phyloP scores from a whole-genome alignment of 2,797 vertebrate species.

The Urophycis tenuis region DNA sequence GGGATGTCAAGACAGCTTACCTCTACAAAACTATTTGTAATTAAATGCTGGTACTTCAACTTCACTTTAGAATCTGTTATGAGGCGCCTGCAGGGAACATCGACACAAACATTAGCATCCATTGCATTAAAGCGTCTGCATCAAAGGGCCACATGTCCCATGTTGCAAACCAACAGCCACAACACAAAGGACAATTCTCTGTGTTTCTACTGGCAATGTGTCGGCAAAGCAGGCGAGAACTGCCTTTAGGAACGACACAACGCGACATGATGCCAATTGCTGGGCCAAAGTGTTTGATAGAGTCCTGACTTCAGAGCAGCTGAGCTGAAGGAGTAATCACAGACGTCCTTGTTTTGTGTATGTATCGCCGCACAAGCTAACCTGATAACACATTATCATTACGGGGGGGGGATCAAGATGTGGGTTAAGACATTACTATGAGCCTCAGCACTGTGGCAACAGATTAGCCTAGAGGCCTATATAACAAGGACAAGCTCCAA shows the following conservation, averaged over 20 bases:
- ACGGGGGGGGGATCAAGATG: constrained; percentile 46
- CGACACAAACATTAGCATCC: constrained; percentile 37
- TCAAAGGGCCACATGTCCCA: background rate
- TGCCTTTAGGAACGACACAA: background rate
- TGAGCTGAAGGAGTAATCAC: background rate
- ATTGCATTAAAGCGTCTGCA: constrained; percentile 19
- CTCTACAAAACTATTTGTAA: constrained; percentile 99
- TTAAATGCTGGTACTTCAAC: constrained; percentile 99
- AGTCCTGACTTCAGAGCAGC: background rate
- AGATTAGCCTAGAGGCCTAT: background rate
- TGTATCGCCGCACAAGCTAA: background rate
- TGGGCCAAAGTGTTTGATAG: background rate
- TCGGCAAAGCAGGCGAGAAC: background rate
- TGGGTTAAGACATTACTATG: constrained; percentile 69
- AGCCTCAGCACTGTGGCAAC: constrained; percentile 39
- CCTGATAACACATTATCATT: constrained; percentile 8
- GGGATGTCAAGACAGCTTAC: constrained; percentile 69
- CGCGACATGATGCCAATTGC: background rate
- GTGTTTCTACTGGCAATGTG: background rate
- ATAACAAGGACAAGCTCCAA: background rate
- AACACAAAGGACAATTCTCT: background rate
- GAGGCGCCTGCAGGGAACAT: constrained; percentile 80
- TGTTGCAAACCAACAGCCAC: background rate
- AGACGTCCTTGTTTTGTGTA: background rate
- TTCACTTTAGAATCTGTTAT: constrained; percentile 99